Evolutionary conservation across 2,797 vertebrate species (phyloP), one percentile per base, ranked within the genome.

Genomic region (Sitta carolinensis): DNA sequence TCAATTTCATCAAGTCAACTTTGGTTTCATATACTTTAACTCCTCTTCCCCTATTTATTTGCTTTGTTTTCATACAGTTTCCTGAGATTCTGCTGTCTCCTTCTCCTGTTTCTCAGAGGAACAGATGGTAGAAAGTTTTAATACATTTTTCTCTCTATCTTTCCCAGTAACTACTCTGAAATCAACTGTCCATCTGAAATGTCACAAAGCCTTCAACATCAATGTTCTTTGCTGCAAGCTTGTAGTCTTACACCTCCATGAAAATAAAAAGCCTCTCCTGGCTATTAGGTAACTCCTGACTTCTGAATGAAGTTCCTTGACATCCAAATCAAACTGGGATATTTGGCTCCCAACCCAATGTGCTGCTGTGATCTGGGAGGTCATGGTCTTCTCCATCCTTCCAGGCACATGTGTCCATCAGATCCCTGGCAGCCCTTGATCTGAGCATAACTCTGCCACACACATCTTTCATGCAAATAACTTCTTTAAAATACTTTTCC

Each of bases 181-280:
- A 83, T n/a, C 42, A 80, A 5, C 50, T 61, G 50, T 47, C 72
- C 61, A 57, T 50, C 50, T 68, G 25, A 64, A 68, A 43, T 52
- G 45, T 45, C 75, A 70, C 57, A 74, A 76, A 80, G 22, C 47
- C 32, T 77, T 79, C 42, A 70, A 54, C 29, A 54, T 47, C 52
- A 54, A 36, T 2, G 3, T 32, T 64, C 38, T 70, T 43, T 27
- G 10, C 38, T 57, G 67, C 0, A 0, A 55, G 34, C 50, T 72
- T 74, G 40, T 36, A 26, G 13, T 59, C 63, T 59, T 45, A 47
- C 29, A 20, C 1, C 45, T 61, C 34, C 10, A 1, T 25, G 74
- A 62, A 69, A 86, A 69, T 40, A 63, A 82, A 84, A 69, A 42
- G n/a, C 29, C 38, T 62, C 1, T 0, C 27, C 20, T 32, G 38